These are phyloP conservation scores for Amorpha juglandis DNA, from an alignment of 2,888 invertebrate genomes.

Conservation along the genomic window DNA sequence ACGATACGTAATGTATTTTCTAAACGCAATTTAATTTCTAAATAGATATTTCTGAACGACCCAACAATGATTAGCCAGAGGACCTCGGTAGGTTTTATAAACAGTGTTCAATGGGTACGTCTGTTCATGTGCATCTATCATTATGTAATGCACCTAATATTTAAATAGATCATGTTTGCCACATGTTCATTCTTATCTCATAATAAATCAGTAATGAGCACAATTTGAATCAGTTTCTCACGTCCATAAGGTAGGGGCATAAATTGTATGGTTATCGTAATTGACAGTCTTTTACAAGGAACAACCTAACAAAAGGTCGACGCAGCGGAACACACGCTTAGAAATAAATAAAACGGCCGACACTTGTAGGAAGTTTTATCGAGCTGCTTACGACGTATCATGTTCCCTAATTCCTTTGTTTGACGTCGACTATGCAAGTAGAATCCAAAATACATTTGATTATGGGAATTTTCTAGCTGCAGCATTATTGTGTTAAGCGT, in stretches of 20 bases:
- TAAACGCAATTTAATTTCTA: neutral
- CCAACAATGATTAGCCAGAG: neutral
- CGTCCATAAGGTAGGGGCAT: neutral
- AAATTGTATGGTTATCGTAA: conserved; percentile 20
- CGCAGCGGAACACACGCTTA: neutral
- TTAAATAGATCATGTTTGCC: neutral
- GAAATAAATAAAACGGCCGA: conserved; percentile 9
- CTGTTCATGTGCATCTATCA: neutral
- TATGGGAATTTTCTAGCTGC: conserved; percentile 8
- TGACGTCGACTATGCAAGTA: conserved; percentile 15
- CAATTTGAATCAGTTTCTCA: conserved; percentile 1
- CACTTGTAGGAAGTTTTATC: conserved; percentile 14
- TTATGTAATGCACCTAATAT: neutral
- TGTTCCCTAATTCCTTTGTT: conserved; percentile 21
- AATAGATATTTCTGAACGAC: neutral
- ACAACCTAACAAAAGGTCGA: conserved; percentile 9
- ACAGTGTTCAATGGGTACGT: neutral
- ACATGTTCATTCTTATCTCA: neutral
- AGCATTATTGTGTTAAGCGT: conserved; percentile 2
- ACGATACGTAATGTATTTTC: no score
- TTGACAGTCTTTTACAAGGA: conserved; percentile 16
- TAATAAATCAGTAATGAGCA: neutral
- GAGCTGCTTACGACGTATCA: conserved; percentile 13
- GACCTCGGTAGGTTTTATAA: neutral
- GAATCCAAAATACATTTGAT: conserved; percentile 12